phyloP scores from a whole-genome alignment of 2,113 vertebrate genomes.

The Chunga burmeisteri region DNA sequence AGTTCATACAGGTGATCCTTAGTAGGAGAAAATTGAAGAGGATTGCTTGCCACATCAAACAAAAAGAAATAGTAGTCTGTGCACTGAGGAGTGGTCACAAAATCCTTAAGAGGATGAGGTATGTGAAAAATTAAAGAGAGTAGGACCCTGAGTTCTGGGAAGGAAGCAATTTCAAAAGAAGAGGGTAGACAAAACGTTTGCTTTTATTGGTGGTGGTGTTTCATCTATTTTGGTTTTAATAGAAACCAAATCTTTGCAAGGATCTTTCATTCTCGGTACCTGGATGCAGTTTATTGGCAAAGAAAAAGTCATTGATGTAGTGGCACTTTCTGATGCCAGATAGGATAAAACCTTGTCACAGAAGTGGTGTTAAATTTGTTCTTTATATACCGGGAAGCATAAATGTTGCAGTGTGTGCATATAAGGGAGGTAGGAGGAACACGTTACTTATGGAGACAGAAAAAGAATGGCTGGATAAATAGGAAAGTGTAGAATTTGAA shows the following conservation, averaged over 20 bases:
- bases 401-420: not conserved
- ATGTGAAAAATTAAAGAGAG: not conserved
- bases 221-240: not conserved
- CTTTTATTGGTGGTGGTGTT: not conserved
- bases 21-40: not conserved
- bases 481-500: not conserved
- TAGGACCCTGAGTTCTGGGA: not conserved
- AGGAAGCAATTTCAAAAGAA: not conserved
- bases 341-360: not conserved
- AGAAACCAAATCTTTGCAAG: not conserved
- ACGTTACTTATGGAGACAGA: not conserved
- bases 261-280: not conserved
- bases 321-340: not conserved
- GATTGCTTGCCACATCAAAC: not conserved
- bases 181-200: not conserved
- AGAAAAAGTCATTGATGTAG: not conserved
- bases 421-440: not conserved
- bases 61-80: not conserved
- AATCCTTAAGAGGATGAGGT: not conserved
- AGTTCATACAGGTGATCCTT: not conserved
- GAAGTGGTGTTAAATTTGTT: not conserved
- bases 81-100: not conserved
- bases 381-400: not conserved
- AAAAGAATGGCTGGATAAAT: not conserved
- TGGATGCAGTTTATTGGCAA: not conserved